phyloP scores from a whole-genome alignment of 2,797 vertebrate genomes.

The Danionella dracula region DNA sequence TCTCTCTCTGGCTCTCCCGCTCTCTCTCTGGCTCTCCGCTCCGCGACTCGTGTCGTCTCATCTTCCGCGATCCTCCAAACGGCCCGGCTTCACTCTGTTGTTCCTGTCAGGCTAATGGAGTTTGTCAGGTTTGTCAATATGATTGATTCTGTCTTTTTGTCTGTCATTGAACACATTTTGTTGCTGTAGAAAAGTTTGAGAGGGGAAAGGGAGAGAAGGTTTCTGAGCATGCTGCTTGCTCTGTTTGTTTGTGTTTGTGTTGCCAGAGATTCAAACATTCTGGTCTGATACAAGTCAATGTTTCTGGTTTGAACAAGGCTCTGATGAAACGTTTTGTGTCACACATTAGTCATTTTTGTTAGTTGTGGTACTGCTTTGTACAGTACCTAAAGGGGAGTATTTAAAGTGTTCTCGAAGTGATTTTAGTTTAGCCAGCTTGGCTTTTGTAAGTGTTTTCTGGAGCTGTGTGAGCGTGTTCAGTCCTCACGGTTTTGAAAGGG shows the following conservation, averaged over 20 bases:
- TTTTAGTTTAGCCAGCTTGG: neutral
- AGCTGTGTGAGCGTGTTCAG: neutral
- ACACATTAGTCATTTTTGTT: too few relatives aligned
- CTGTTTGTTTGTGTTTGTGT: slow-evolving; percentile 26
- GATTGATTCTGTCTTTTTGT: slow-evolving; percentile 79
- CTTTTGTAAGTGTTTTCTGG: neutral
- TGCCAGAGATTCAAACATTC: slow-evolving; percentile 20
- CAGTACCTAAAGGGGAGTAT: too few relatives aligned
- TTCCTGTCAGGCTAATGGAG: slow-evolving; percentile 95
- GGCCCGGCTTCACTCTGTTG: slow-evolving; percentile 80
- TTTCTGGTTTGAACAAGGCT: neutral
- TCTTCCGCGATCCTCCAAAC: slow-evolving; percentile 67
- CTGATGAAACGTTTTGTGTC: neutral
- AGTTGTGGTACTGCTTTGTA: too few relatives aligned
- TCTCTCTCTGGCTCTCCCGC: slow-evolving; percentile 21
- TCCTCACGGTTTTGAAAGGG: neutral
- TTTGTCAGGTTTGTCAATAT: slow-evolving; percentile 96
- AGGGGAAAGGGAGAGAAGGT: neutral
- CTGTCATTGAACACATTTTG: slow-evolving; percentile 44
- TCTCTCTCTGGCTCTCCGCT: slow-evolving; percentile 33
- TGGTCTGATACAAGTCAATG: neutral
- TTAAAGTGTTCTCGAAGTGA: neutral
- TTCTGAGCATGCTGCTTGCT: slow-evolving; percentile 13
- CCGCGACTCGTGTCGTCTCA: slow-evolving; percentile 58
- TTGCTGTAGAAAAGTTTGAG: slow-evolving; percentile 18